phyloP scores from a whole-genome alignment of 2,888 invertebrate species.

The Carcina quercana region DNA sequence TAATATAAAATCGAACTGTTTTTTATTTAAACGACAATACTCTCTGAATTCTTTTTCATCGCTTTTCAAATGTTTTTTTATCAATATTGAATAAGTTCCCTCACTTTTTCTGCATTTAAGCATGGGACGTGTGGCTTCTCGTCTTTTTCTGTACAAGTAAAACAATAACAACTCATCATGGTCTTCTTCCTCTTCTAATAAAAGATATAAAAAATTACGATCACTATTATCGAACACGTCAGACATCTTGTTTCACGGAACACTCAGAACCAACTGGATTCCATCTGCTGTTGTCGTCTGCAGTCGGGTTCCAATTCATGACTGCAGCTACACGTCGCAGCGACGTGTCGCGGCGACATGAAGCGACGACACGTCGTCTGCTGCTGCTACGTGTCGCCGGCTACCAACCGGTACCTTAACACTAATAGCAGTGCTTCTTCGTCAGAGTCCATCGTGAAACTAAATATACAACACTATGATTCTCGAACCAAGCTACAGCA shows the following conservation, averaged over 20 bases:
- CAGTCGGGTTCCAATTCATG: conserved; percentile 11
- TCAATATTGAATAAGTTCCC: conserved; percentile 6
- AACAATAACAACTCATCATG: conserved; percentile 9
- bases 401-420: conserved; percentile 1
- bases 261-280: conserved; percentile 5
- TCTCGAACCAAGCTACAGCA: too few species aligned
- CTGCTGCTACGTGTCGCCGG: too few species aligned
- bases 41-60: conserved; percentile 1
- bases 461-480: too few species aligned
- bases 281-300: conserved; percentile 10
- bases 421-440: too few species aligned
- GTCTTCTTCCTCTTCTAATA: conserved; percentile 12
- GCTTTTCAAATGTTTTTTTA: conserved; percentile 6
- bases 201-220: conserved; percentile 7
- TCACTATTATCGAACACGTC: conserved; percentile 8
- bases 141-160: conserved; percentile 7
- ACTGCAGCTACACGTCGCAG: conserved; percentile 11
- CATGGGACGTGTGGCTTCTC: conserved; percentile 9
- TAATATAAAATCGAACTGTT: conserved; percentile 1
- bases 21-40: conserved; percentile 1
- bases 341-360: conserved; percentile 11
- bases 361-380: too few species aligned
- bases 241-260: conserved; percentile 7
- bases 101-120: conserved; percentile 6
- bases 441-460: too few species aligned